phyloP scores from a whole-genome alignment of 2,797 vertebrate genomes.

The Amblyraja radiata region DNA sequence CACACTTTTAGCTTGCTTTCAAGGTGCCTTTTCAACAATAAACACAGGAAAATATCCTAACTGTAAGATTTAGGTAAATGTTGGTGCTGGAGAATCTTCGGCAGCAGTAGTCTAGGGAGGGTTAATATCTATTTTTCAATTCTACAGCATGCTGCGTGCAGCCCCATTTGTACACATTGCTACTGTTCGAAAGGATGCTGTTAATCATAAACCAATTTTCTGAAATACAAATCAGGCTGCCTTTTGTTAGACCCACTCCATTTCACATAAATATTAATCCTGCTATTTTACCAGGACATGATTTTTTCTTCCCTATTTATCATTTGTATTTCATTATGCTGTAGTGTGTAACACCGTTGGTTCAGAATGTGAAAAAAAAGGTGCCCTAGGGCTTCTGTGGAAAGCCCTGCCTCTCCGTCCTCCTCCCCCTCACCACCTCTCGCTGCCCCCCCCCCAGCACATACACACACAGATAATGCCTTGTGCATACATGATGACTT shows the following conservation, averaged over 20 bases:
- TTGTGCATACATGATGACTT: slow-evolving; percentile 77
- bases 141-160: background rate
- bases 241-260: background rate
- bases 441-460: slow-evolving; percentile 41
- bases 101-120: slow-evolving; percentile 15
- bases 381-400: slow-evolving; percentile 20
- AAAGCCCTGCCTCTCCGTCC: slow-evolving; percentile 40
- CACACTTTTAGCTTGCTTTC: background rate
- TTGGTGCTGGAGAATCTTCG: background rate
- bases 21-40: background rate
- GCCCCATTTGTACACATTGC: slow-evolving; percentile 13
- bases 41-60: background rate
- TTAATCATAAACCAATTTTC: background rate
- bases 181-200: background rate
- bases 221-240: slow-evolving; percentile 18
- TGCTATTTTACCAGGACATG: slow-evolving; percentile 16
- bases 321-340: slow-evolving; percentile 20
- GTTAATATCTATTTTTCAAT: slow-evolving; percentile 31
- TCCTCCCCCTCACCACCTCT: slow-evolving; percentile 34
- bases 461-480: slow-evolving; percentile 55
- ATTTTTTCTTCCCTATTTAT: background rate
- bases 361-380: slow-evolving; percentile 27
- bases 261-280: slow-evolving; percentile 24
- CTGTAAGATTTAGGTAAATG: background rate
- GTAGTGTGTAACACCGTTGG: background rate